Evolutionary conservation across 2,797 vertebrate species (phyloP).

Genomic region (Syndactyla subalaris): DNA sequence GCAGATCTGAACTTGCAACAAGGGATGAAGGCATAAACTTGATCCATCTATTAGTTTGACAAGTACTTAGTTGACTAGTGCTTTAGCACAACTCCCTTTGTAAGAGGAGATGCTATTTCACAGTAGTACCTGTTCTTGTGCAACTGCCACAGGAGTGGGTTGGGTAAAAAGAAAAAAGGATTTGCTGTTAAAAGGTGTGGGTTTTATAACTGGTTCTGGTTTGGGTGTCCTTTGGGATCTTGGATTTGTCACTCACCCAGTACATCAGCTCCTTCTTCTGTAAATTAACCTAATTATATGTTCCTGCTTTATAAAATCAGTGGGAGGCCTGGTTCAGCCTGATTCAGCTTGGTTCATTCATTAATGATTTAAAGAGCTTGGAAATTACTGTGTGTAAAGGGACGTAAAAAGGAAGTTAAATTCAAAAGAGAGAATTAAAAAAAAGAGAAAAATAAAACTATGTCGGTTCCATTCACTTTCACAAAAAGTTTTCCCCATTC

Average conservation of each 20-base stretch:
- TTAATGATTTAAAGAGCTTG: conserved; percentile 49
- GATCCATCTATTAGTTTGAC: not conserved
- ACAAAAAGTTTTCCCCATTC: not conserved
- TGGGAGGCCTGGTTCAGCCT: conserved; percentile 10
- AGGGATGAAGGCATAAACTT: not conserved
- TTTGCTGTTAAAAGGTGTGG: not conserved
- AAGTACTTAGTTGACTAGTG: not conserved
- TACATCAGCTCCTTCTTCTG: not conserved
- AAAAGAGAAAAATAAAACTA: not conserved
- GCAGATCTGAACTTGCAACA: not conserved
- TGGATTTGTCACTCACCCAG: conserved; percentile 8
- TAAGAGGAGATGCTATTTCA: not conserved
- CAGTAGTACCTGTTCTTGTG: not conserved
- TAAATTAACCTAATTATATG: conserved; percentile 41
- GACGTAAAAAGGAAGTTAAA: conserved; percentile 1
- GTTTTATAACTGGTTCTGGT: not conserved
- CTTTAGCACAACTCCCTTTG: not conserved
- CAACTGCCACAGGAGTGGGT: not conserved
- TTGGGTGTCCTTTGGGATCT: not conserved
- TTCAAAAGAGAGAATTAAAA: not conserved
- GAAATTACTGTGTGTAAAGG: not conserved
- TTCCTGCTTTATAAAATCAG: conserved; percentile 35
- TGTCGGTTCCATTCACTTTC: not conserved
- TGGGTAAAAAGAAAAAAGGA: not conserved
- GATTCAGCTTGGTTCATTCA: conserved; percentile 27